These are phyloP conservation scores for Dicyrtomina minuta DNA, from an alignment of 2,888 invertebrate species.

Conservation along the genomic window DNA sequence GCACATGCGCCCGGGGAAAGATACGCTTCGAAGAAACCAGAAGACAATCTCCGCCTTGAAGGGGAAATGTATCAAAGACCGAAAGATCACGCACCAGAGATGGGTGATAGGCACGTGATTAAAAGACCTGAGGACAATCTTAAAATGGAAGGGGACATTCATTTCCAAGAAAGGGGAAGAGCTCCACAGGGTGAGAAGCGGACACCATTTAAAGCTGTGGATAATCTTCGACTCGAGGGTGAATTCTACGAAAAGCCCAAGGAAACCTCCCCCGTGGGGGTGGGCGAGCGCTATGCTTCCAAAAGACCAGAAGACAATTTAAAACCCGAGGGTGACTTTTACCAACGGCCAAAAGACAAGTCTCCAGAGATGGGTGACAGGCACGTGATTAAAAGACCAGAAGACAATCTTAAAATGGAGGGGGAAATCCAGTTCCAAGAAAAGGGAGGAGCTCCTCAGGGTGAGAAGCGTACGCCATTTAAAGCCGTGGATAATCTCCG, in stretches of 20 bases:
- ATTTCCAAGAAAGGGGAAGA: constrained; percentile 56
- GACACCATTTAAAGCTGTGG: constrained; percentile 56
- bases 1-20: constrained; percentile 36
- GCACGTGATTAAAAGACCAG: constrained; percentile 57
- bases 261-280: constrained; percentile 15
- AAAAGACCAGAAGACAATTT: constrained; percentile 60
- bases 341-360: constrained; percentile 52
- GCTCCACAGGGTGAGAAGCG: constrained; percentile 57
- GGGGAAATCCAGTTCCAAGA: constrained; percentile 56
- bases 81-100: constrained; percentile 52
- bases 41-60: constrained; percentile 64
- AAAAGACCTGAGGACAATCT: constrained; percentile 58
- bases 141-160: constrained; percentile 55
- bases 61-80: constrained; percentile 61
- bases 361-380: constrained; percentile 49
- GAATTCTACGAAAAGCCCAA: constrained; percentile 58
- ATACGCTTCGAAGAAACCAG: constrained; percentile 54
- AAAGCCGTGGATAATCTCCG: constrained; percentile 60
- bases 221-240: constrained; percentile 63
- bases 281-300: constrained; percentile 59
- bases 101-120: constrained; percentile 59
- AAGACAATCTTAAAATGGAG: constrained; percentile 56
- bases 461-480: constrained; percentile 56
- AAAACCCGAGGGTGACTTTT: constrained; percentile 56
- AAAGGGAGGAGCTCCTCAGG: constrained; percentile 57